Base-by-base conservation (phyloP, 2,113 vertebrate genomes). In the Tetrao urogallus region DNA sequence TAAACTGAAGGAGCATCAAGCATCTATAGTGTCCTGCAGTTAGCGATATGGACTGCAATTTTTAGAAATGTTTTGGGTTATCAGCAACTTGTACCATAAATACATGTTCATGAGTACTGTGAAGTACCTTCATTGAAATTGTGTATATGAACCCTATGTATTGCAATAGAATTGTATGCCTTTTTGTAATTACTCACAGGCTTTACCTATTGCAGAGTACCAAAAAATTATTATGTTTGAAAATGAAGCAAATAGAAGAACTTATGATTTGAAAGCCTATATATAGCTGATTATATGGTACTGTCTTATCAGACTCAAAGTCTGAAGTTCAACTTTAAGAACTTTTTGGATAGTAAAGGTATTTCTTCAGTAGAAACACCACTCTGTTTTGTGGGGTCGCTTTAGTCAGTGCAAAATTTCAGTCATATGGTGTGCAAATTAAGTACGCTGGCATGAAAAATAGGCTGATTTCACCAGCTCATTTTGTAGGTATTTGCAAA, bases 1-100 rank as follows among this genome's bases (percentile, higher is more conserved):
- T 74, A 86, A 93, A 92, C 94, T 81, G 82, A 89, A 94, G 76
- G 82, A 73, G 28, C 80, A 57, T 67, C 15, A 67, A 87, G 60
- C 36, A 54, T 75, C 38, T 90, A 61, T 67, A 67, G 47, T 34
- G 13, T 72, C 42, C 86, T 78, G 63, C 32, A 75, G 91, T 69
- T 93, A 72, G 92, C 74, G 65, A n/a, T 83, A 73, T 72, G 40
- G 57, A n/a, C 65, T 92, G 57, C 72, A 84, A 56, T 69, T 84
- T 89, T 90, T 81, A 43, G 36, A 85, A 86, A 54, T 61, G 19
- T 43, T 94, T 85, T 67, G 82, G 32, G 28, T 81, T 92, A 60
- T 80, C 60, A 54, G 52, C 52, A 54, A 54, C 52, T 54, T 30
- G 27, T 28, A 54, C 52, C 15, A 30, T 54, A 15, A 30, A 30